These are phyloP conservation scores for Tragelaphus strepsiceros DNA, from an alignment of 2,113 vertebrate genomes.

Conservation along the genomic window DNA sequence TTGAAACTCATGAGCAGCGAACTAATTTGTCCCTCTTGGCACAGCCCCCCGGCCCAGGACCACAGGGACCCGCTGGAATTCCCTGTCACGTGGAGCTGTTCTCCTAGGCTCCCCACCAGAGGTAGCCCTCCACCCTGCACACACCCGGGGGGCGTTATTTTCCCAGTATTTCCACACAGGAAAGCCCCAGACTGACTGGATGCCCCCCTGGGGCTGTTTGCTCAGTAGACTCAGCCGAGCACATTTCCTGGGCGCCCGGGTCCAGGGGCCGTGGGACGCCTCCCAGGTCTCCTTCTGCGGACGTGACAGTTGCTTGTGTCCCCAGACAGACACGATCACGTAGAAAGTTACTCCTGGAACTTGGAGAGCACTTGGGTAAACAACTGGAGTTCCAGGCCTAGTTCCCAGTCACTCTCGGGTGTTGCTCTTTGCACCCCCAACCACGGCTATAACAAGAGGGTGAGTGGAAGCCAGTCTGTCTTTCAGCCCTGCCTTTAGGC, in stretches of 20 bases:
- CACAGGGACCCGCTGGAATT: not conserved
- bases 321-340: not conserved
- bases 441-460: rapidly evolving
- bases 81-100: not conserved
- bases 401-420: not conserved
- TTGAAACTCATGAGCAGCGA: not conserved
- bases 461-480: not conserved
- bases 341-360: not conserved
- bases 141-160: not conserved
- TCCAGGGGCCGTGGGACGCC: no score
- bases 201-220: not conserved
- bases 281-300: not conserved
- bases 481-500: not conserved
- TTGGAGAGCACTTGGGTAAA: not conserved
- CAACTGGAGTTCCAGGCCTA: not conserved
- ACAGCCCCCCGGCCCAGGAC: not conserved
- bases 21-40: not conserved
- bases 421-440: not conserved
- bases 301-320: not conserved
- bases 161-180: not conserved
- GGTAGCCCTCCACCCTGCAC: not conserved
- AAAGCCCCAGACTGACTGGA: not conserved
- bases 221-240: not conserved
- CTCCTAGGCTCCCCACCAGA: not conserved
- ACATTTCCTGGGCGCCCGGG: not conserved